Percentiles rank a stretch among this genome's conserved stretches.
Conservation (phyloP, 2,888 invertebrate species). For the Cyaniris semiargus region DNA sequence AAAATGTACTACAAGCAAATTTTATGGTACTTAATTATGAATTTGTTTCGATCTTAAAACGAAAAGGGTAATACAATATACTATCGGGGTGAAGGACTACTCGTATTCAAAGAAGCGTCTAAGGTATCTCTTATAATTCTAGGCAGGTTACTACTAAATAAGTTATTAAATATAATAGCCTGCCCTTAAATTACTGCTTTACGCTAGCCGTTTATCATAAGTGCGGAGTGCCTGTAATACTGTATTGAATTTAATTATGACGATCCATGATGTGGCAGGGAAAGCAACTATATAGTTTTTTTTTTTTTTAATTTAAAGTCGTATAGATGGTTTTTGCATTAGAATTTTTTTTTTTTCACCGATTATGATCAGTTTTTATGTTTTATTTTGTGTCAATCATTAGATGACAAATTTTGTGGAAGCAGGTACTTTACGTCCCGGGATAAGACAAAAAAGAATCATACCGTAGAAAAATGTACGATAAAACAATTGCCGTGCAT, state of each 20-base stretch:
- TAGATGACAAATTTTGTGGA: no score
- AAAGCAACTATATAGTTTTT: not conserved
- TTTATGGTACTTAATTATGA: no score
- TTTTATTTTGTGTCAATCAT: no score
- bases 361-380: not conserved
- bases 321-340: not conserved
- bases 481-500: no score
- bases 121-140: not conserved
- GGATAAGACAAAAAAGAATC: no score
- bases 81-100: not conserved
- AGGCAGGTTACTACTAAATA: not conserved
- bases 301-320: not conserved
- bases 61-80: not conserved
- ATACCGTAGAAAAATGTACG: no score
- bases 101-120: not conserved
- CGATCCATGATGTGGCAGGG: not conserved
- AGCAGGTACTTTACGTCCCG: no score
- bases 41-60: no score
- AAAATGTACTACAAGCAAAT: no score
- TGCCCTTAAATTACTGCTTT: not conserved
- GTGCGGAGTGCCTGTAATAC: not conserved
- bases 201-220: not conserved
- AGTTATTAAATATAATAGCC: constrained; percentile 23
- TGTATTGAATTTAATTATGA: not conserved
- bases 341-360: not conserved